phyloP scores from a whole-genome alignment of 1,140 invertebrate species.

The Brachionus manjavacas region DNA sequence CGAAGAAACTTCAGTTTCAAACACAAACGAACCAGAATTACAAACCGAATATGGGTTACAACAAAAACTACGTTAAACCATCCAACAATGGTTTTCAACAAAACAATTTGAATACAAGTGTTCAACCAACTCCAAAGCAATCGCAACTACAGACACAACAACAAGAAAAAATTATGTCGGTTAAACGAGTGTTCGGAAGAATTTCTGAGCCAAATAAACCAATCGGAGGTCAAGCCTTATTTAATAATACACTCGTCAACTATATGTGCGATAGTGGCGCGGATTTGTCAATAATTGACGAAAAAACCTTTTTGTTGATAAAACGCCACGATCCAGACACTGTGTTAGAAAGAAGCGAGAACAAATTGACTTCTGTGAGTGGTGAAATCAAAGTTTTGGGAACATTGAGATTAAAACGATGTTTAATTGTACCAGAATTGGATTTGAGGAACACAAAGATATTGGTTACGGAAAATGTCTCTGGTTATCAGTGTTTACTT shows the following conservation, averaged over 20 bases:
- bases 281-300: neutral
- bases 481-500: neutral
- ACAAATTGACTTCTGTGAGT: neutral
- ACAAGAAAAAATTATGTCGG: no score
- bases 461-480: neutral
- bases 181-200: no score
- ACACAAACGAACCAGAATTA: no score
- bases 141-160: no score
- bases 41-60: no score
- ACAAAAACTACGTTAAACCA: no score
- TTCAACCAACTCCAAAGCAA: no score
- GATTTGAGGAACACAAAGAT: neutral
- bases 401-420: neutral
- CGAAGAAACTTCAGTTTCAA: no score
- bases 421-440: neutral
- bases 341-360: neutral
- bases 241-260: neutral
- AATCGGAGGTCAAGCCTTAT: neutral
- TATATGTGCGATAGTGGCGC: neutral
- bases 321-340: neutral
- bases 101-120: no score
- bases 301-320: neutral
- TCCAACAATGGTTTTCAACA: no score
- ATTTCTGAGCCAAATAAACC: no score
- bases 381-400: neutral